These are phyloP conservation scores for Tamandua tetradactyla DNA, from an alignment of 2,797 vertebrate genomes.

Conservation along the genomic window DNA sequence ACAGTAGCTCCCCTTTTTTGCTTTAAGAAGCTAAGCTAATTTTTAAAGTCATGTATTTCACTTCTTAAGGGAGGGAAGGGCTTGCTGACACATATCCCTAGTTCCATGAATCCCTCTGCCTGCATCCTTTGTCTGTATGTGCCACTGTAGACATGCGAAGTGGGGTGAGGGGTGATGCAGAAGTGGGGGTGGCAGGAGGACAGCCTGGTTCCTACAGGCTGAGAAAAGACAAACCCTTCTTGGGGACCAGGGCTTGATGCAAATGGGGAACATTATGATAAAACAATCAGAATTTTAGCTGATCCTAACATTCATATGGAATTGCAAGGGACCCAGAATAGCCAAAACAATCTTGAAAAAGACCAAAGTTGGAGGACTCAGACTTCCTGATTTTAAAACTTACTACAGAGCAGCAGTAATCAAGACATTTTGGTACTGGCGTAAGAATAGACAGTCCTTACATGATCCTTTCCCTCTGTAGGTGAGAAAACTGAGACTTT, in stretches of 20 bases:
- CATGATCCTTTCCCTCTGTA: neutral
- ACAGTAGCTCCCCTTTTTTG: neutral
- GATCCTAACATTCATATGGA: too few species aligned
- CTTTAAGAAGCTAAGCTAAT: neutral
- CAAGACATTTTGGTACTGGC: too few species aligned
- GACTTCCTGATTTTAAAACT: too few species aligned
- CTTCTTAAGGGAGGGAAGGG: neutral
- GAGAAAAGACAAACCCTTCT: neutral
- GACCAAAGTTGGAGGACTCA: too few species aligned
- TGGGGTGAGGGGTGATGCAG: neutral
- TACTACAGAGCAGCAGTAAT: too few species aligned
- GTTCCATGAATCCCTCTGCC: too few species aligned
- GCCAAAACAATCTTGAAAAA: too few species aligned
- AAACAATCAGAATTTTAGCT: too few species aligned
- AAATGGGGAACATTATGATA: neutral
- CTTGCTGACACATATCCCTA: neutral
- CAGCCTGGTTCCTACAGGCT: neutral
- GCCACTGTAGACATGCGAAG: neutral
- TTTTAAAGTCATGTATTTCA: neutral
- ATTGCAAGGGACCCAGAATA: too few species aligned
- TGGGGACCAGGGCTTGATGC: neutral
- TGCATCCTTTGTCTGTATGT: neutral
- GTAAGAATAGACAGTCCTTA: neutral
- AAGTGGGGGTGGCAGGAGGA: too few species aligned
- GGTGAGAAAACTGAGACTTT: neutral